Base-by-base conservation (phyloP, 2,113 vertebrate genomes). In the Natator depressus region DNA sequence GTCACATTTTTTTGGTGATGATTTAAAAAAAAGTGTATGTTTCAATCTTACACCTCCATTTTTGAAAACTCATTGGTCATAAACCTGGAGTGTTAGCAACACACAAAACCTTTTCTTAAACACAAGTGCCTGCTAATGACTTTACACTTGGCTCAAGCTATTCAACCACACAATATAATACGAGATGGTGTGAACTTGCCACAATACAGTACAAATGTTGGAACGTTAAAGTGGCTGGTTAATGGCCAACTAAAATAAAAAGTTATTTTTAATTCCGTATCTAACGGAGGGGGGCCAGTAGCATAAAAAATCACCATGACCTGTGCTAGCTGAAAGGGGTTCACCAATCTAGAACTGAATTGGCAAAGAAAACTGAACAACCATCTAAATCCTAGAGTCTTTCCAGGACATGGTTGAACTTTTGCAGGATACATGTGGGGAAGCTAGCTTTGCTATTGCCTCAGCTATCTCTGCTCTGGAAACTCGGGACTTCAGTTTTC, bases 31-130 rank as follows among this genome's bases (percentile, higher is more conserved):
- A 8, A 19, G 46, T 81, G 1, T 6, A 4, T n/a, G 51, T 85
- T 9, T 25, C 42, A 24, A 38, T 10, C 20, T 72, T n/a, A 42
- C 1, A 1, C 35, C 51, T 90, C 85, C 6, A 50, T 84, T 89
- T 89, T 76, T 84, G 85, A 86, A 89, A 94, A 88, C 22, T 54
- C 53, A 17, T 1, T 92, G 53, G 29, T 54, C 9, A 49, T 65
- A 96, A 69, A 78, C 76, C 90, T 38, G 35, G 16, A 54, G 79
- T 79, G 9, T 91, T 95, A 89, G 19, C 38, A 78, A 94, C 47
- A 76, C 2, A 49, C 16, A 51, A 72, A 82, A 82, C 16, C 24
- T 53, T 95, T 91, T 91, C 90, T 46, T 62, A 3, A 4, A 80
- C 27, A 29, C 62, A 88, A 78, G 25, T 57, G 12, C 25, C 10